Conservation (phyloP, 2,888 invertebrate species). For the Latheticus oryzae region DNA sequence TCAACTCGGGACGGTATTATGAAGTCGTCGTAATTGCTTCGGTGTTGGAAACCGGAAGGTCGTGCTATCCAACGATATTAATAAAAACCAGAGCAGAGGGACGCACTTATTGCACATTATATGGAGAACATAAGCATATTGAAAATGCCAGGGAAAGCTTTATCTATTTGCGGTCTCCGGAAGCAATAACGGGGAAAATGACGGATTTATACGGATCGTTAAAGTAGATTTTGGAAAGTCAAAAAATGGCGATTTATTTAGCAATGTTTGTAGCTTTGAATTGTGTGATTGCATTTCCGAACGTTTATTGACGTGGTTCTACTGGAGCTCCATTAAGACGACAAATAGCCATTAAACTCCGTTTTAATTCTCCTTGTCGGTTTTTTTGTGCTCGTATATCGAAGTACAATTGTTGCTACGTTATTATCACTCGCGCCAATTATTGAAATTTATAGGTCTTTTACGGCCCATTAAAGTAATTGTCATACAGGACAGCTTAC, state of each 20-base stretch:
- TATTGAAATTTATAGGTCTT: conserved; percentile 43
- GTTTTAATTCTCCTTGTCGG: conserved; percentile 34
- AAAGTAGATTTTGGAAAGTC: too few species aligned
- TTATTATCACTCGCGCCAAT: conserved; percentile 40
- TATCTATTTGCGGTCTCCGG: conserved; percentile 53
- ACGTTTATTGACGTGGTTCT: conserved; percentile 31
- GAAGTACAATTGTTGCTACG: conserved; percentile 37
- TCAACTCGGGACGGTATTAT: conserved; percentile 28
- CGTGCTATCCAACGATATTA: conserved; percentile 35
- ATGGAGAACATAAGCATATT: conserved; percentile 63
- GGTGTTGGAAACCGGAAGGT: conserved; percentile 26
- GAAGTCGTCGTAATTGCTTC: conserved; percentile 39
- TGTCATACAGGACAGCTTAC: conserved; percentile 40
- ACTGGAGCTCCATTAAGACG: conserved; percentile 39
- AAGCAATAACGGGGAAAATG: conserved; percentile 58
- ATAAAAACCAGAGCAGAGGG: conserved; percentile 43
- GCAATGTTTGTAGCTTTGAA: too few species aligned
- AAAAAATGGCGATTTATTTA: too few species aligned
- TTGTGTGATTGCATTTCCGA: conserved; percentile 27
- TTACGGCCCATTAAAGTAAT: conserved; percentile 42
- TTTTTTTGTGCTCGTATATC: conserved; percentile 32
- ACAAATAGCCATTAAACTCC: conserved; percentile 42
- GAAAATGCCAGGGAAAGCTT: conserved; percentile 60
- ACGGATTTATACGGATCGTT: too few species aligned
- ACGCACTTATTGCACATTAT: conserved; percentile 47